Evolutionary conservation across 1,140 invertebrate genomes (phyloP).

Genomic region (Leptonema lineaticorne): DNA sequence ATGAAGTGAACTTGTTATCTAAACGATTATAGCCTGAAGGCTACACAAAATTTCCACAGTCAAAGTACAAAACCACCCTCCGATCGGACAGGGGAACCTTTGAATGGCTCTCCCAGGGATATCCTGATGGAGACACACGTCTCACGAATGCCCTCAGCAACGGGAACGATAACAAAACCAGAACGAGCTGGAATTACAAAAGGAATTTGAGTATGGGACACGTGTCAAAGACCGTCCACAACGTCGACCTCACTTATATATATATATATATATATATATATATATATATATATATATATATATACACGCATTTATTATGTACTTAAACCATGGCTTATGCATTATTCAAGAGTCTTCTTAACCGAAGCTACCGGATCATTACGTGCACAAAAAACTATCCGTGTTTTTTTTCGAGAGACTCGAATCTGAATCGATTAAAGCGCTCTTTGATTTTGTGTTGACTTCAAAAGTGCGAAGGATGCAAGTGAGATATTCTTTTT

Average conservation of each 20-base stretch:
- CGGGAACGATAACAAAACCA: conserved; percentile 1
- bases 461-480: too few species aligned
- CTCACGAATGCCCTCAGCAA: background rate
- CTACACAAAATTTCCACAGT: conserved; percentile 13
- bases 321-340: background rate
- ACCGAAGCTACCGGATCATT: conserved; percentile 2
- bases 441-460: too few species aligned
- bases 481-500: too few species aligned
- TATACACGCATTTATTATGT: background rate
- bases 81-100: conserved; percentile 12
- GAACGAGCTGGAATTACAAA: background rate
- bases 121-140: conserved; percentile 15
- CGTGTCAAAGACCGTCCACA: background rate
- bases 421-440: conserved; percentile 13
- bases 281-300: too few species aligned
- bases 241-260: too few species aligned
- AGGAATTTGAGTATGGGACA: background rate
- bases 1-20: conserved; percentile 16
- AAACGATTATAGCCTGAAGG: conserved; percentile 24
- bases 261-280: too few species aligned
- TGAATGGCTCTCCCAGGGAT: conserved; percentile 18
- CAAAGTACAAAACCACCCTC: too few species aligned
- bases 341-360: conserved; percentile 3
- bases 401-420: conserved; percentile 7
- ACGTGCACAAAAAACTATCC: background rate